phyloP scores from a whole-genome alignment of 1,140 invertebrate species.

The Drosophila ercepeae region DNA sequence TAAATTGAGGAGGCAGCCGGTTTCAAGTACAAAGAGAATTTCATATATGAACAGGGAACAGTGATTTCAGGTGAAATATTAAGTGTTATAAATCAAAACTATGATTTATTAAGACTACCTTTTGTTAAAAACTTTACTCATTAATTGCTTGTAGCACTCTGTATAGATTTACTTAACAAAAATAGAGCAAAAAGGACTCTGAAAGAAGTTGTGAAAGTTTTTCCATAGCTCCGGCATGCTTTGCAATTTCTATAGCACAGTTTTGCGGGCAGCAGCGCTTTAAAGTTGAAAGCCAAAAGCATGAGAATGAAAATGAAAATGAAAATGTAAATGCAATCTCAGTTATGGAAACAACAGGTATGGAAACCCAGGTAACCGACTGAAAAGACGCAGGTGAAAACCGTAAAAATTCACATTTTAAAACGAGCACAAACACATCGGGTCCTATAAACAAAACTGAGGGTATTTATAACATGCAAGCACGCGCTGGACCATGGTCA shows the following conservation, averaged over 20 bases:
- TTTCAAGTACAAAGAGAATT: background rate
- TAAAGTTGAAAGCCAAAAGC: constrained; percentile 12
- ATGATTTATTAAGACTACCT: background rate
- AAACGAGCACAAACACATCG: constrained; percentile 21
- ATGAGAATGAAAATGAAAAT: constrained; percentile 36
- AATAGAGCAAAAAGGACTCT: background rate
- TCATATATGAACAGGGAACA: background rate
- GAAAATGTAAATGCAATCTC: constrained; percentile 52
- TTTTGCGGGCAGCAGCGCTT: constrained; percentile 42
- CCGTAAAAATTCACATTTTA: constrained; percentile 65
- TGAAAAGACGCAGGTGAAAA: constrained; percentile 59
- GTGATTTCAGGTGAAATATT: background rate
- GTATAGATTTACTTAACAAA: background rate
- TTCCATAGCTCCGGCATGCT: background rate
- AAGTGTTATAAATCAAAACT: background rate
- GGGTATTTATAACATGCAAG: constrained; percentile 79
- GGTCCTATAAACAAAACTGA: constrained; percentile 63
- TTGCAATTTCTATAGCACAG: constrained; percentile 33
- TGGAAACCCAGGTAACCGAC: constrained; percentile 22
- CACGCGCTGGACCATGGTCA: constrained; percentile 71
- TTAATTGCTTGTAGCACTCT: background rate
- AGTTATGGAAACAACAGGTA: constrained; percentile 46
- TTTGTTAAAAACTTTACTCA: background rate
- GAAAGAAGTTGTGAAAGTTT: background rate
- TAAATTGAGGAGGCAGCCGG: background rate